A percentile compares a stretch with the other conserved stretches of the same genome.
Conservation (phyloP, 92 coral and sea anemone genomes). For the Porites rus region DNA sequence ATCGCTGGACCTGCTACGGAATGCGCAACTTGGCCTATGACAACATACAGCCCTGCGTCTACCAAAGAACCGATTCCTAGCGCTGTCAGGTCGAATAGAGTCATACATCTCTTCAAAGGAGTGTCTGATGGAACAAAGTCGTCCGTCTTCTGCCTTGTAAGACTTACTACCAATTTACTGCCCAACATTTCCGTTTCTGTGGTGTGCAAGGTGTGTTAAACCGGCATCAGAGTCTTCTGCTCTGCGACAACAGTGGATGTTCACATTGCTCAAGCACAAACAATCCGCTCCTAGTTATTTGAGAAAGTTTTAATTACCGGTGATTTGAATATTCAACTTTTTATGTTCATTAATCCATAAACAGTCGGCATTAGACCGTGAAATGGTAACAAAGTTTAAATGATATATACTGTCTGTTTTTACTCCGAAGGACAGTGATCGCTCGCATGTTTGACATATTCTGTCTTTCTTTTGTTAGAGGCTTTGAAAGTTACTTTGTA, state of each 20-base stretch:
- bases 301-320: not conserved
- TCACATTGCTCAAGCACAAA: not conserved
- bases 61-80: constrained; percentile 77
- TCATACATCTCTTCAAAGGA: constrained; percentile 74
- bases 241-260: not conserved
- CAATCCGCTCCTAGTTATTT: constrained; percentile 25
- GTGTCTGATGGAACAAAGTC: constrained; percentile 66
- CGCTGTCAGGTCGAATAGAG: constrained; percentile 71
- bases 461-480: not conserved
- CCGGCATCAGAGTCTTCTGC: not conserved
- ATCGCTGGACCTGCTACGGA: constrained; percentile 84
- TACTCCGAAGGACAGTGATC: not conserved
- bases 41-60: constrained; percentile 86
- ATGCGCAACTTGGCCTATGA: constrained; percentile 79
- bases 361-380: constrained; percentile 38
- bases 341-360: constrained; percentile 28
- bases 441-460: not conserved
- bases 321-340: constrained; percentile 15
- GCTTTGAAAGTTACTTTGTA: not conserved
- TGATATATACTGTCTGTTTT: not conserved
- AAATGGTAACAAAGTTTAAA: not conserved
- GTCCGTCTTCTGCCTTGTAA: constrained; percentile 70
- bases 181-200: constrained; percentile 32
- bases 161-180: constrained; percentile 25
- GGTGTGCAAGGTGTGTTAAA: not conserved